Base-by-base conservation (phyloP, 2,888 invertebrate species). In the Fabriciana adippe region DNA sequence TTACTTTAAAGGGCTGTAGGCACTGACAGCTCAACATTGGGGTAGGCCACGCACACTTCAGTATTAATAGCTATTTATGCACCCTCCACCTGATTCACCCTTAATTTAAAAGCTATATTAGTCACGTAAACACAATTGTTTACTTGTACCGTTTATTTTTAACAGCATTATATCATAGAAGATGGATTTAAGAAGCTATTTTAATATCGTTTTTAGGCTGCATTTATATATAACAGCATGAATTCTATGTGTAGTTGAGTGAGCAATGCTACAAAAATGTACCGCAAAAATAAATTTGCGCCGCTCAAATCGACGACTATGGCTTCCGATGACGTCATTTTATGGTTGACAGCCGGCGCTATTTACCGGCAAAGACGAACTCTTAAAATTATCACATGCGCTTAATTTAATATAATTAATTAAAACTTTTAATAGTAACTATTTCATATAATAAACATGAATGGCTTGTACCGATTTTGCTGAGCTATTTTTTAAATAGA, bases 251-350 rank as follows among this genome's bases (percentile, higher is more conserved):
- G 15, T 41, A 55, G 50, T 61, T 45, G 16, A 51, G 41, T 26
- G 60, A 68, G 64, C 55, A 45, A 61, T 50, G 64, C 35, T 61
- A 64, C 55, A 68, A 64, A 68, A 55, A 68, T 68, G 64, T 64
- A 55, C 45, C n/a, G 50, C 48, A 60, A 55, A 64, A 68, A 68
- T 68, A 64, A 64, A 68, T 64, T 61, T 26, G 62, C 55, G 15
- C 14, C 55, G 53, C 31, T 53, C 21, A 26, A 53, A 60, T n/a
- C 63, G 26, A 14, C 45, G 47, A 45, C 57, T 60, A 61, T 60
- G 68, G 64, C 64, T 55, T 60, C 47, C 55, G 55, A 51, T 65
- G 60, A 65, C 64, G 68, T 65, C 60, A 68, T 41, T 61, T 68
- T 60, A 64, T 61, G 64, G 64, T 68, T 64, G 59, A 64, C 68